Evolutionary conservation across 2,888 invertebrate genomes (phyloP).

Genomic region (Aphidoletes aphidimyza): DNA sequence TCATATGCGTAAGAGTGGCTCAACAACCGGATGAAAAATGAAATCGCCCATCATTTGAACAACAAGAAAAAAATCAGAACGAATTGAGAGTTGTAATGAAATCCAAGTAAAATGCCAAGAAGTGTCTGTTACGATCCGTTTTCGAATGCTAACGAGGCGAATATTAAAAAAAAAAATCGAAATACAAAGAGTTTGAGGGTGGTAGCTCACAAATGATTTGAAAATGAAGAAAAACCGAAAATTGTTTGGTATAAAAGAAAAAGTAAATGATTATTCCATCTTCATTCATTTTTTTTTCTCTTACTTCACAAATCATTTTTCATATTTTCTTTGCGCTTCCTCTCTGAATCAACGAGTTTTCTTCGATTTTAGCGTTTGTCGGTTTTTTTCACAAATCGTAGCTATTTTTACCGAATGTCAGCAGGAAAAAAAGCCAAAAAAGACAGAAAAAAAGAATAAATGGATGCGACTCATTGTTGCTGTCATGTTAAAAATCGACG

Average conservation of each 20-base stretch:
- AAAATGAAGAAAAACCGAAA: slow-evolving; percentile 1
- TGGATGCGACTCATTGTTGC: slow-evolving; percentile 41
- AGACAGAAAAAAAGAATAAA: slow-evolving; percentile 2
- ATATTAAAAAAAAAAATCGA: not conserved
- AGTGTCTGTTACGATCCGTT: not conserved
- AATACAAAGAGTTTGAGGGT: not conserved
- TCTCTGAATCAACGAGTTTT: not conserved
- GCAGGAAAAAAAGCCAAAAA: not conserved
- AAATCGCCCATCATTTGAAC: too few species aligned
- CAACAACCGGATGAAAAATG: not conserved
- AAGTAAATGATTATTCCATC: slow-evolving; percentile 48
- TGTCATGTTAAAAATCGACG: slow-evolving; percentile 45
- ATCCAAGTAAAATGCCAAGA: too few species aligned
- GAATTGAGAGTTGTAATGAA: too few species aligned
- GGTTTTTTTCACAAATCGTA: not conserved
- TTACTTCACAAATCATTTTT: slow-evolving; percentile 29
- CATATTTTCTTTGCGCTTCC: slow-evolving; percentile 7
- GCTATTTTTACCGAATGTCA: slow-evolving; percentile 37
- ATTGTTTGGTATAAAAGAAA: slow-evolving; percentile 2
- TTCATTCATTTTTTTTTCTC: not conserved
- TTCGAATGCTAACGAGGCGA: not conserved
- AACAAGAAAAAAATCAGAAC: too few species aligned
- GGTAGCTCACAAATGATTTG: not conserved
- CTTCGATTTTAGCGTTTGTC: slow-evolving; percentile 40
- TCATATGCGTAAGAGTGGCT: not conserved